These are phyloP conservation scores for Lasiommata megera DNA, from an alignment of 2,888 invertebrate genomes.

Conservation along the genomic window DNA sequence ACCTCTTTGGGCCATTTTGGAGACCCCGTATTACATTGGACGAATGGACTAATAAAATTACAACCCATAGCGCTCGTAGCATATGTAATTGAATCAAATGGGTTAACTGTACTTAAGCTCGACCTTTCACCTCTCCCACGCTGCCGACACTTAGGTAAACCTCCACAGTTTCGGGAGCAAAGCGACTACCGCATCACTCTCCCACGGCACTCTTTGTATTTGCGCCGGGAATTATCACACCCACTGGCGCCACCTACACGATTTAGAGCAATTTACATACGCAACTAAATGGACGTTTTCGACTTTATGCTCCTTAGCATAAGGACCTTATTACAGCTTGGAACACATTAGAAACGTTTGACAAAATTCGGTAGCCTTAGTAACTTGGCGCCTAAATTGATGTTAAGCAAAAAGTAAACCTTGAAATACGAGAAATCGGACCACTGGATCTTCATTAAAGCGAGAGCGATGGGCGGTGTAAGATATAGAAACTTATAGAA, in stretches of 20 bases:
- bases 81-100: slow-evolving; percentile 5
- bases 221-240: slow-evolving; percentile 77
- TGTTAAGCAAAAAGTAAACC: slow-evolving; percentile 57
- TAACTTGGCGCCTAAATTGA: slow-evolving; percentile 56
- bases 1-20: too few species aligned
- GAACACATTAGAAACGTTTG: slow-evolving; percentile 54
- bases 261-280: slow-evolving; percentile 49
- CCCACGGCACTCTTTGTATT: slow-evolving; percentile 75
- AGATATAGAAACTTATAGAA: too few species aligned
- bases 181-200: slow-evolving; percentile 49
- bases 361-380: slow-evolving; percentile 59
- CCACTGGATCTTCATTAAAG: slow-evolving; percentile 5
- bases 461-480: neutral
- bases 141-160: slow-evolving; percentile 65
- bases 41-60: too few species aligned
- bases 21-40: too few species aligned
- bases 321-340: slow-evolving; percentile 37
- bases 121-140: slow-evolving; percentile 79
- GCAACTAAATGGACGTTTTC: slow-evolving; percentile 49
- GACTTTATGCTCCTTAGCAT: slow-evolving; percentile 48
- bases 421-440: slow-evolving; percentile 44
- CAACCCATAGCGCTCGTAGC: too few species aligned
- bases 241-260: slow-evolving; percentile 69
- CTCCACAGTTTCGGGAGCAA: slow-evolving; percentile 63
- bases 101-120: slow-evolving; percentile 20